Percentiles rank a stretch among this genome's conserved stretches.
phyloP scores from a whole-genome alignment of 64 coral and sea anemone species.

The Pocillopora damicornis region DNA sequence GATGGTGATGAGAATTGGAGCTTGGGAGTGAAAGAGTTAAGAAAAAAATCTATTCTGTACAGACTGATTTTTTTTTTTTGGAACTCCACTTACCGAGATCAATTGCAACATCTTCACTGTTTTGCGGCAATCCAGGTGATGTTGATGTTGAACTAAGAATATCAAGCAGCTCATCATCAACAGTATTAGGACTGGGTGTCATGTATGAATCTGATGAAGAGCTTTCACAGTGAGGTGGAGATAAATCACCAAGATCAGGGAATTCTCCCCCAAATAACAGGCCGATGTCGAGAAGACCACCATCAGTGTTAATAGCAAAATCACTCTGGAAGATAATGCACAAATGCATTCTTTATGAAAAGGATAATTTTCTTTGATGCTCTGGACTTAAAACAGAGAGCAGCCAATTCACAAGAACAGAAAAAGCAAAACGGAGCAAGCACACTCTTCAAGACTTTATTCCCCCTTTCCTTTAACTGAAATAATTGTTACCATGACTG shows the following conservation, averaged over 20 bases:
- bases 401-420: too few species aligned
- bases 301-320: constrained; percentile 2
- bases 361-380: too few species aligned
- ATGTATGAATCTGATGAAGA: constrained; percentile 78
- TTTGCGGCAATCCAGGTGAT: constrained; percentile 44
- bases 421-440: too few species aligned
- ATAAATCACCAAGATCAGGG: background rate
- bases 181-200: constrained; percentile 65
- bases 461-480: too few species aligned
- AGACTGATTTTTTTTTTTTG: too few species aligned
- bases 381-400: too few species aligned
- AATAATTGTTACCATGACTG: too few species aligned
- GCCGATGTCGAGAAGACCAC: background rate
- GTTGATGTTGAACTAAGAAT: constrained; percentile 53
- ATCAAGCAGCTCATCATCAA: constrained; percentile 50
- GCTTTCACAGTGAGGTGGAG: constrained; percentile 71
- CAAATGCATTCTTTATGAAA: background rate
- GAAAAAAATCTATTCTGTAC: too few species aligned
- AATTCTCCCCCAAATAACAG: constrained; percentile 40
- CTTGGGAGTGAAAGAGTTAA: too few species aligned
- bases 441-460: too few species aligned
- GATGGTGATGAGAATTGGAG: too few species aligned
- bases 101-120: constrained; percentile 54
- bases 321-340: background rate
- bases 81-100: constrained; percentile 56